Evolutionary conservation across 2,113 vertebrate species (phyloP).

Genomic region (Lynx canadensis): DNA sequence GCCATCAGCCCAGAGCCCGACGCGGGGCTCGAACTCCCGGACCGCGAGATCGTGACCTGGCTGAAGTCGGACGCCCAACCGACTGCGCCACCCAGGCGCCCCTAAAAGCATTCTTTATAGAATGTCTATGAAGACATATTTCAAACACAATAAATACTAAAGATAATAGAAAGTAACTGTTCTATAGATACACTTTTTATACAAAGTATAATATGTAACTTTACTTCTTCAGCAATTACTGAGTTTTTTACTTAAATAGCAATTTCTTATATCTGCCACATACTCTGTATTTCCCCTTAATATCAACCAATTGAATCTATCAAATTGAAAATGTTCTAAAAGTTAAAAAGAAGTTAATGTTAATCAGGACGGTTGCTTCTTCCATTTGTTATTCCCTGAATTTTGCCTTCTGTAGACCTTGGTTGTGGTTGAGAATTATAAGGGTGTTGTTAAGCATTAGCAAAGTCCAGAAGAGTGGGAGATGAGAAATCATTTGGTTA

Average conservation of each 20-base stretch:
- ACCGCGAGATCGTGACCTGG: no score
- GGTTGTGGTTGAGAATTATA: background rate
- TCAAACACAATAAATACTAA: background rate
- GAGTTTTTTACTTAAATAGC: conserved; percentile 2
- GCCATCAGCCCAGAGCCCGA: no score
- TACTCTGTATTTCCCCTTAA: background rate
- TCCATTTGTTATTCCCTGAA: background rate
- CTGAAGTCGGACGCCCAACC: no score
- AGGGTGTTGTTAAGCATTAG: background rate
- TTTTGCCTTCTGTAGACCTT: background rate
- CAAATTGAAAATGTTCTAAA: conserved; percentile 36
- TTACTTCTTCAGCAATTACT: conserved; percentile 23
- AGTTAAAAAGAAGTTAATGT: background rate
- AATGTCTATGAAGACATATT: background rate
- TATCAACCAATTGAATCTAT: background rate
- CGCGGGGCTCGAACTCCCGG: no score
- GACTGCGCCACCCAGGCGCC: no score
- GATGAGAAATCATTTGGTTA: background rate
- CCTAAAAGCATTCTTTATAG: conserved; percentile 36
- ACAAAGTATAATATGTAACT: background rate
- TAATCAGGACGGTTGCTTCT: background rate
- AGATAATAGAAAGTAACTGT: conserved; percentile 20
- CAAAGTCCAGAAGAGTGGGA: background rate
- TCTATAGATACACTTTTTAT: background rate
- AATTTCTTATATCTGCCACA: background rate